Base-by-base conservation (phyloP, 2,113 vertebrate genomes). In the Salvator merianae region DNA sequence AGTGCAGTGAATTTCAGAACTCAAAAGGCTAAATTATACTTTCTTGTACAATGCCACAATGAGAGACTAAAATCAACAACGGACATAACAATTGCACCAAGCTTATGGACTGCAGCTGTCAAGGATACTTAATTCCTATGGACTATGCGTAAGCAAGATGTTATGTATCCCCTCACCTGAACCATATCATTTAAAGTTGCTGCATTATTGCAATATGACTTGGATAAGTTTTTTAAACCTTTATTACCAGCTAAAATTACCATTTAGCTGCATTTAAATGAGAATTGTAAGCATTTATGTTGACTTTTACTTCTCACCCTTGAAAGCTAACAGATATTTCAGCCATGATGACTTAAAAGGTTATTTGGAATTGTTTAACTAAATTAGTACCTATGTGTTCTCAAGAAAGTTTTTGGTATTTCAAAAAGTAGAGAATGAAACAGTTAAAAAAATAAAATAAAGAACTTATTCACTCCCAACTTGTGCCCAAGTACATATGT, bases 51-150 rank as follows among this genome's bases (percentile, higher is more conserved):
- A n/a, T 36, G 34, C 63, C 79, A 79, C 72, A 81, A 13, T 13
- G 88, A 87, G 91, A 82, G 16, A 85, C 90, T 82, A 69, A 87
- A 90, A 91, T 90, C 79, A 91, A 34, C 30, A 78, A 65, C 89
- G 79, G 63, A 83, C 74, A 79, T 7, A 84, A 26, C 77, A 50
- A 86, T 87, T 81, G 63, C 65, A 82, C 43, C 74, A 75, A 82
- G 74, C 78, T 91, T 43, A 77, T 82, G 84, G 86, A 62, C 68
- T 84, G 82, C 84, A 90, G 50, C 84, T 88, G 89, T 71, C 68
- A 83, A 74, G 74, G 72, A 30, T 26, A n/a, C 73, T 59, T 87
- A 88, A 92, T 89, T 87, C 77, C 71, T 34, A 24, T 82, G 66
- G 84, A 13, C 91, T 24, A n/a, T 65, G 70, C n/a, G n/a, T 47